A percentile compares a stretch with the other conserved stretches of the same genome.
These are phyloP conservation scores for Margaritifera margaritifera DNA, from an alignment of 2,888 invertebrate genomes.

Conservation along the genomic window DNA sequence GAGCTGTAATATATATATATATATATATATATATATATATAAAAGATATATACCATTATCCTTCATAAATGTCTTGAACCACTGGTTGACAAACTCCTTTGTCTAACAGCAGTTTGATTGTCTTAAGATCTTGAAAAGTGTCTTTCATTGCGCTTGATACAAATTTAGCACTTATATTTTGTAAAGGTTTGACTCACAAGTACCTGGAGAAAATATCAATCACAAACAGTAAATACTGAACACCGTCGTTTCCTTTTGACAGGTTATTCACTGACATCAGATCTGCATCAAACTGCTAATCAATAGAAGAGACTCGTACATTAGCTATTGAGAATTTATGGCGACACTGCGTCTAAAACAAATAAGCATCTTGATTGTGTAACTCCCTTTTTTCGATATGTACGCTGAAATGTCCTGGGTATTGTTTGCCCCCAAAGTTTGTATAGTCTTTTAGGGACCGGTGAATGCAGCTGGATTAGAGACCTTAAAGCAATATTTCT, in stretches of 20 bases:
- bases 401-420: background rate
- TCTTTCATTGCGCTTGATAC: slow-evolving; percentile 8
- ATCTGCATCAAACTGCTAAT: slow-evolving; percentile 6
- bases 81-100: slow-evolving; percentile 14
- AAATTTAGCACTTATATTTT: slow-evolving; percentile 11
- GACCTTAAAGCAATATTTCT: background rate
- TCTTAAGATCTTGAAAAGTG: background rate
- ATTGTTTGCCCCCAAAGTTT: background rate
- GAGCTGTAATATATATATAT: background rate
- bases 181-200: slow-evolving; percentile 11
- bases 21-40: too few species aligned
- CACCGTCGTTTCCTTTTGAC: slow-evolving; percentile 7
- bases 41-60: slow-evolving; percentile 5
- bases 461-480: background rate
- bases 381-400: background rate
- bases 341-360: background rate
- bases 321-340: too few species aligned
- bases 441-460: background rate
- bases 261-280: slow-evolving; percentile 11
- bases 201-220: slow-evolving; percentile 15
- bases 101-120: slow-evolving; percentile 11
- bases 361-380: background rate
- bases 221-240: slow-evolving; percentile 5
- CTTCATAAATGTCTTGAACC: slow-evolving; percentile 4
- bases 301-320: too few species aligned